Percentiles rank a stretch among this genome's conserved stretches.
Conservation (phyloP, 1,140 invertebrate genomes). For the Pseudobourletiella spinata region DNA sequence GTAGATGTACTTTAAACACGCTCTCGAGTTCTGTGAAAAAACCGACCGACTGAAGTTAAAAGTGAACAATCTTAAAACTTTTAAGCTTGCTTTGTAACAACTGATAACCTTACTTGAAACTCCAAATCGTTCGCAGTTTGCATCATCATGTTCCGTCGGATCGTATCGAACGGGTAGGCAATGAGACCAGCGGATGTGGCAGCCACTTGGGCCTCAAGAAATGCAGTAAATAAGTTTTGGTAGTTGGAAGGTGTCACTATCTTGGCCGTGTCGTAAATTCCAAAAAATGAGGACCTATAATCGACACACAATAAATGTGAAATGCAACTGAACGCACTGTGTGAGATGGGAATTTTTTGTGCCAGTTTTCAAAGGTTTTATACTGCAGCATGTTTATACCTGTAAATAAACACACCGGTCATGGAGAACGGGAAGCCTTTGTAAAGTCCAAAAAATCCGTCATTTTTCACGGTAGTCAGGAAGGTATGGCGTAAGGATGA, state of each 20-base stretch:
- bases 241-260: not conserved
- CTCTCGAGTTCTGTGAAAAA: constrained; percentile 9
- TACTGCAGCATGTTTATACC: constrained; percentile 7
- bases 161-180: constrained; percentile 58
- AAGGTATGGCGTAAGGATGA: not conserved
- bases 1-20: constrained; percentile 20
- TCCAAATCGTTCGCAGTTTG: constrained; percentile 38
- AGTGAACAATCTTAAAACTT: not conserved
- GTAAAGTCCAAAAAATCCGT: constrained; percentile 20
- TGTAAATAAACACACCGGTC: constrained; percentile 29
- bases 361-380: constrained; percentile 1
- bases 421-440: constrained; percentile 25
- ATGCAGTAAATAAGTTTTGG: constrained; percentile 4
- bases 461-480: constrained; percentile 4
- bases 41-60: not conserved
- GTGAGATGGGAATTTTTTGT: not conserved
- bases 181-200: constrained; percentile 53
- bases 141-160: constrained; percentile 57
- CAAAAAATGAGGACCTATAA: constrained; percentile 25
- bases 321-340: not conserved
- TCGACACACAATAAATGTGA: not conserved
- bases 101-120: too few relatives aligned
- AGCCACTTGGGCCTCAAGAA: constrained; percentile 40
- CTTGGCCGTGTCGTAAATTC: constrained; percentile 21
- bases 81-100: too few relatives aligned